Evolutionary conservation across 1,140 invertebrate species (phyloP).

Genomic region (Drosophila paulistorum): DNA sequence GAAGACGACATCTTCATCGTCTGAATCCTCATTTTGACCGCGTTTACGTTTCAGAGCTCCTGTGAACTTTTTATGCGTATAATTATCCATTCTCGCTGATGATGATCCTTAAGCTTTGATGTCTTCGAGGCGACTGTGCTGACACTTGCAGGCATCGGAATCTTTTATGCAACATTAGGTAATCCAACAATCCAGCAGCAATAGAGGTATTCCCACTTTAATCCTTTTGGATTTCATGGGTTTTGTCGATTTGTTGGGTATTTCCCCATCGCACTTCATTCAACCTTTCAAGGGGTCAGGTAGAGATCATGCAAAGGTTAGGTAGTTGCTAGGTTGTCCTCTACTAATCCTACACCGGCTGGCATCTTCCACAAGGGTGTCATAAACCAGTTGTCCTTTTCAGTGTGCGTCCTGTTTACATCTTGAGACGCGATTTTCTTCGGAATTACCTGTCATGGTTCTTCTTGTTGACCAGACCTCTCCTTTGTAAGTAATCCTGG

Average conservation of each 20-base stretch:
- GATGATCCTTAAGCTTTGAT: slow-evolving; percentile 35
- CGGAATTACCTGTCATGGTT: slow-evolving; percentile 56
- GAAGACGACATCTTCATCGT: slow-evolving; percentile 62
- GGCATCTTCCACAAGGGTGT: slow-evolving; percentile 48
- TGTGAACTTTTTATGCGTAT: slow-evolving; percentile 64
- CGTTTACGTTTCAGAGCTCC: slow-evolving; percentile 61
- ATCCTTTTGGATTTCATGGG: slow-evolving; percentile 29
- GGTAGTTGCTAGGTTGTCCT: slow-evolving; percentile 8
- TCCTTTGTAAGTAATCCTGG: slow-evolving; percentile 48
- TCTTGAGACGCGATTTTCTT: slow-evolving; percentile 45
- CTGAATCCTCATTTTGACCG: slow-evolving; percentile 42
- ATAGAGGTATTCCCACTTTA: slow-evolving; percentile 50
- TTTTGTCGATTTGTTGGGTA: slow-evolving; percentile 39
- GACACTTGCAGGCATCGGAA: slow-evolving; percentile 40
- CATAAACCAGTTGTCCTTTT: slow-evolving; percentile 76
- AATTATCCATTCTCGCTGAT: slow-evolving; percentile 47
- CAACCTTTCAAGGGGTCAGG: slow-evolving; percentile 39
- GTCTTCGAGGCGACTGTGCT: slow-evolving; percentile 63
- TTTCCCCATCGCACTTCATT: slow-evolving; percentile 71
- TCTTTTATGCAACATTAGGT: slow-evolving; percentile 76
- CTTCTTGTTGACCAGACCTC: slow-evolving; percentile 67
- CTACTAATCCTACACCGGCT: slow-evolving; percentile 70
- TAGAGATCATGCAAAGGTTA: slow-evolving; percentile 20
- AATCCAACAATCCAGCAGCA: slow-evolving; percentile 31
- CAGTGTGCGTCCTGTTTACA: slow-evolving; percentile 24